Evolutionary conservation across 2,797 vertebrate genomes (phyloP).

Genomic region (Phataginus tetradactyla): DNA sequence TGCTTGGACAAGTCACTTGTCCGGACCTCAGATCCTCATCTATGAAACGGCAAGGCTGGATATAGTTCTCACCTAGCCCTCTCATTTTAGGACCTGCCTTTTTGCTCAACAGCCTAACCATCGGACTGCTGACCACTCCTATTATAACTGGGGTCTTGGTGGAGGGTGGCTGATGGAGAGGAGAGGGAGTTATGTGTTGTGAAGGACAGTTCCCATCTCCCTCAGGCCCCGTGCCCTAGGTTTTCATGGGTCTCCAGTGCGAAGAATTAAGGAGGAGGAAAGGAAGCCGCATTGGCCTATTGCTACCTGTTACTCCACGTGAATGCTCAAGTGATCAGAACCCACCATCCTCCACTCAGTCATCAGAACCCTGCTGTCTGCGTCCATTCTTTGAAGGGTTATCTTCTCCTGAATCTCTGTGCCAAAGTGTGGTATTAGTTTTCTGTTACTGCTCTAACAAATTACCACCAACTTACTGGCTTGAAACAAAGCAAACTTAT

Average conservation of each 20-base stretch:
- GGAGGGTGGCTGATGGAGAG: background rate
- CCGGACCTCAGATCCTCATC: background rate
- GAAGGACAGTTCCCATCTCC: background rate
- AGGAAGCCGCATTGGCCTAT: background rate
- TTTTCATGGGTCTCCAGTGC: background rate
- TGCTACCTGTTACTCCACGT: background rate
- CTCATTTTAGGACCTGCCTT: background rate
- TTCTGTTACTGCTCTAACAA: background rate
- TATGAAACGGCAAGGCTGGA: background rate
- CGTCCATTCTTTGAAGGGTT: background rate
- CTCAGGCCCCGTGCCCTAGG: background rate
- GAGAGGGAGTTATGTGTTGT: background rate
- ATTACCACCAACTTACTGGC: background rate
- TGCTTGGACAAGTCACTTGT: background rate
- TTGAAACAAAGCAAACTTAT: background rate
- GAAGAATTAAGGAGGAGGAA: background rate
- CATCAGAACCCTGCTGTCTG: background rate
- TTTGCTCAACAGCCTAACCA: background rate
- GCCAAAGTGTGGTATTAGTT: background rate
- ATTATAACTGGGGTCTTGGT: background rate
- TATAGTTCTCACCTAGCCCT: background rate
- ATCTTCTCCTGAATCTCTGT: background rate
- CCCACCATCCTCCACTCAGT: background rate
- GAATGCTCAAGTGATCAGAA: background rate
- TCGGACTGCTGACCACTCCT: background rate